Evolutionary conservation across 1,140 invertebrate species (phyloP).

Genomic region (Euschistus heros): DNA sequence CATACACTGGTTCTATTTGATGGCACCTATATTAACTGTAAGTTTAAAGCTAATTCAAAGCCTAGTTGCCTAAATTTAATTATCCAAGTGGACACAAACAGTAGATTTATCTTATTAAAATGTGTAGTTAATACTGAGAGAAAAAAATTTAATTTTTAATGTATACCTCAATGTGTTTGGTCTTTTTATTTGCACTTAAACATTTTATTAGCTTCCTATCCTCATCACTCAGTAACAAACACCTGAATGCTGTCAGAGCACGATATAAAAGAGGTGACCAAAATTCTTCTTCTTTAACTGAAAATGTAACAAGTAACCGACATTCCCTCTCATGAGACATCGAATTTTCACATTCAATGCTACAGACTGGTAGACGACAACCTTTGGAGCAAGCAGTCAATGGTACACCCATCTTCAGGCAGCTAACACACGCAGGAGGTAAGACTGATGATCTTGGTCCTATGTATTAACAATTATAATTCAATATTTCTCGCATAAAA

Average conservation of each 20-base stretch:
- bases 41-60: too few relatives aligned
- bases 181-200: background rate
- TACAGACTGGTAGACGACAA: slow-evolving; percentile 49
- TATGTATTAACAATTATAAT: background rate
- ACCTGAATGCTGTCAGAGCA: slow-evolving; percentile 8
- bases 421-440: slow-evolving; percentile 44
- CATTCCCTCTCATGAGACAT: slow-evolving; percentile 47
- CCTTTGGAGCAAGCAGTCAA: slow-evolving; percentile 38
- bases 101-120: too few relatives aligned
- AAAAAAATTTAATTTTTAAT: too few relatives aligned
- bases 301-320: slow-evolving; percentile 36
- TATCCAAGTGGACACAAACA: too few relatives aligned
- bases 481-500: too few relatives aligned
- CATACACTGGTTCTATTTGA: too few relatives aligned
- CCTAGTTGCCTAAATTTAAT: too few relatives aligned
- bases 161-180: background rate
- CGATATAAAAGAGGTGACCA: slow-evolving; percentile 28
- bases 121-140: too few relatives aligned
- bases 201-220: background rate
- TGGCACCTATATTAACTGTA: too few relatives aligned
- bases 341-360: slow-evolving; percentile 42
- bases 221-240: background rate
- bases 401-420: slow-evolving; percentile 39
- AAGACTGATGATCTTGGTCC: slow-evolving; percentile 39
- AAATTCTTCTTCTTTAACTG: background rate